These are phyloP conservation scores for Caradrina clavipalpis DNA, from an alignment of 2,888 invertebrate species.

Conservation along the genomic window DNA sequence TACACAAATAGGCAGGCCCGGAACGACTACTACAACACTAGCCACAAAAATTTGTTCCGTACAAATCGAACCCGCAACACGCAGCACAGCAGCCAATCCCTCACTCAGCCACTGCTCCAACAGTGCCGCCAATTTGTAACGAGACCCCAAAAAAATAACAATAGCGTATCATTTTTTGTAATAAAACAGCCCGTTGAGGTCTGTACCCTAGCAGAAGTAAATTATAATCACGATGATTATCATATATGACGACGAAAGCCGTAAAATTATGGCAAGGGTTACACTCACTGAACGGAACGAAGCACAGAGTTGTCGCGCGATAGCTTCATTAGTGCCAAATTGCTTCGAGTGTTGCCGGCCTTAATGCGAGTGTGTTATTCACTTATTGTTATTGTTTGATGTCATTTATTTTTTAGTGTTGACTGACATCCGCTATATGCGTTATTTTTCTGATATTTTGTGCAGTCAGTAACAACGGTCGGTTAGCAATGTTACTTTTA, in stretches of 20 bases:
- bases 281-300: slow-evolving; percentile 75
- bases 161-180: slow-evolving; percentile 58
- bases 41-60: too few relatives aligned
- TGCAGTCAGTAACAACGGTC: too few relatives aligned
- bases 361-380: slow-evolving; percentile 60
- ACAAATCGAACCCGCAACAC: too few relatives aligned
- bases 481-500: too few relatives aligned
- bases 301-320: slow-evolving; percentile 69
- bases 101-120: too few relatives aligned
- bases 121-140: neutral
- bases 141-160: slow-evolving; percentile 29
- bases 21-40: too few relatives aligned
- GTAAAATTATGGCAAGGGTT: slow-evolving; percentile 78
- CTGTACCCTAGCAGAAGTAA: slow-evolving; percentile 58
- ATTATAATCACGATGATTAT: slow-evolving; percentile 78
- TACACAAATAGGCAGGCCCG: too few relatives aligned
- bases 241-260: slow-evolving; percentile 73
- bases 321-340: slow-evolving; percentile 79
- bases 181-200: slow-evolving; percentile 52
- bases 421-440: neutral
- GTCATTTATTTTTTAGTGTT: slow-evolving; percentile 6
- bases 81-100: too few relatives aligned
- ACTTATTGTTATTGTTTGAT: slow-evolving; percentile 22
- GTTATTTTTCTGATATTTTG: too few relatives aligned
- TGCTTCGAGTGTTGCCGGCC: slow-evolving; percentile 54